Evolutionary conservation across 2,113 vertebrate species (phyloP), one percentile per base, ranked within the genome.

Genomic region (Pelmatolapia mariae): DNA sequence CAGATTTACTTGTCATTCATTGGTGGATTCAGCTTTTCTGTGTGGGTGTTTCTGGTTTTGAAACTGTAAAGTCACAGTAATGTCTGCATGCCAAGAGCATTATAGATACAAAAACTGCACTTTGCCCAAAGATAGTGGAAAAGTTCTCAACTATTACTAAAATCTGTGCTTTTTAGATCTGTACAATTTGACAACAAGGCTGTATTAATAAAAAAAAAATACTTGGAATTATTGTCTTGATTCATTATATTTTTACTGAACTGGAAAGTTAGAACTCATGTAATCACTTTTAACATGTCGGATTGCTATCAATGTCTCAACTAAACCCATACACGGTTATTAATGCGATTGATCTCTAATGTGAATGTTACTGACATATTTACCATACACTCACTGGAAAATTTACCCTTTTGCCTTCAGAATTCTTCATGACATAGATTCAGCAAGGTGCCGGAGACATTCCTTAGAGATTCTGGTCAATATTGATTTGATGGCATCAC

Each of bases 121-220:
- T 85, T 83, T 89, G 31, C 31, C 86, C 63, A 26, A 15, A 89
- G 6, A 68, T 63, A 9, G 9, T 7, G n/a, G n/a, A 61, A 47
- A 38, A 47, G 10, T 80, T 85, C 24, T 84, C 13, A 10, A 66
- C 19, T 78, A 57, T 50, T 26, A 85, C 29, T 80, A 38, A 86
- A 18, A 47, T 83, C 29, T 82, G 81, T 89, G 82, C 79, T 85
- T 73, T 73, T 86, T 53, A 36, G 82, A 59, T 88, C 33, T 85
- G 85, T 94, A 85, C 11, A 86, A 88, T 92, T 85, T 91, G 83
- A 89, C 79, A 89, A 87, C 85, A 92, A 92, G 91, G 54, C 81
- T 12, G 33, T 63, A 52, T 71, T 53, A 82, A 87, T 31, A 8
- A 76, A 86, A 66, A 9, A 0, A 66, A 36, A 61, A 36, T 4